These are phyloP conservation scores for Teleopsis dalmanni DNA, from an alignment of 1,140 invertebrate species.

Conservation along the genomic window DNA sequence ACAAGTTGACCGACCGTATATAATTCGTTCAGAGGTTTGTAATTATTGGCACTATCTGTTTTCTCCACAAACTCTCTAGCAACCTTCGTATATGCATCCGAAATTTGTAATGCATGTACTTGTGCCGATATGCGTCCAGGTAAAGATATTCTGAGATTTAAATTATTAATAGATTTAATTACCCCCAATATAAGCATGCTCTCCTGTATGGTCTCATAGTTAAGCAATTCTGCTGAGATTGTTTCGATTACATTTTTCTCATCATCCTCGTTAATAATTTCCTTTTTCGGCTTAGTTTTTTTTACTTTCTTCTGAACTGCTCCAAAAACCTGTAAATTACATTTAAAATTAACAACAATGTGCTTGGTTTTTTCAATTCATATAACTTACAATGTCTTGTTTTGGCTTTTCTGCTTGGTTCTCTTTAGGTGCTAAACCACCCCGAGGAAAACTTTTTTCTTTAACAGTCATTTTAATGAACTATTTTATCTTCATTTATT, in stretches of 20 bases:
- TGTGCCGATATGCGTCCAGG: conserved; percentile 48
- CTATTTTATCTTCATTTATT: too few relatives aligned
- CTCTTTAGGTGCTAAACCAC: conserved; percentile 23
- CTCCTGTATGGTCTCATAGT: conserved; percentile 33
- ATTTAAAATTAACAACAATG: not conserved
- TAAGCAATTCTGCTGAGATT: conserved; percentile 33
- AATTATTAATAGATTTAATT: conserved; percentile 23
- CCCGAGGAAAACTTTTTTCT: conserved; percentile 41
- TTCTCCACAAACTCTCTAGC: conserved; percentile 38
- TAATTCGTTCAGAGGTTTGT: conserved; percentile 43
- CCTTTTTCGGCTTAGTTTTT: conserved; percentile 27
- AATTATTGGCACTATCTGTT: conserved; percentile 23
- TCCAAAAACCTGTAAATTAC: conserved; percentile 28
- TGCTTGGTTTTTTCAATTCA: not conserved
- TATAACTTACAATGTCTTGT: conserved; percentile 29
- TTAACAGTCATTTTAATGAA: conserved; percentile 18
- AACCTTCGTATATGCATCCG: conserved; percentile 46
- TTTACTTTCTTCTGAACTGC: conserved; percentile 33
- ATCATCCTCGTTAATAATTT: conserved; percentile 14
- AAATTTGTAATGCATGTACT: conserved; percentile 45
- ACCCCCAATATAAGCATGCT: conserved; percentile 41
- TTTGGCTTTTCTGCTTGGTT: conserved; percentile 11
- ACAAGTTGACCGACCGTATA: conserved; percentile 37
- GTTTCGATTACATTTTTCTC: conserved; percentile 22
- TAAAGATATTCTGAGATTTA: conserved; percentile 38